Percentiles rank a stretch among this genome's conserved stretches.
phyloP scores from a whole-genome alignment of 1,140 invertebrate genomes.

The Drosophila parabipectinata region DNA sequence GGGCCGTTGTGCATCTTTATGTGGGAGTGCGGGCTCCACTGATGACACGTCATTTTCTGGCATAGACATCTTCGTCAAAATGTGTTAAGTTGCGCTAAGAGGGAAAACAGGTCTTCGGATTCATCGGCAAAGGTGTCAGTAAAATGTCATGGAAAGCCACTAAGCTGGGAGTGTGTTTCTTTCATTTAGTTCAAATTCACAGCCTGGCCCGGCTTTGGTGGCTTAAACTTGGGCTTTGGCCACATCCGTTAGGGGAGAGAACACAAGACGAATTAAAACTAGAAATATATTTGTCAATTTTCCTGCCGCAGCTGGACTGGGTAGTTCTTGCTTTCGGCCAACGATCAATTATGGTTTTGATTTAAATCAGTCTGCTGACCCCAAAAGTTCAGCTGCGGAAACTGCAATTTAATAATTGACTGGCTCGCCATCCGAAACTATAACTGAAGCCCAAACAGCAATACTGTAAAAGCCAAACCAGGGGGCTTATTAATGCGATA shows the following conservation, averaged over 20 bases:
- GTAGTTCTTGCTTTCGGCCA: conserved; percentile 38
- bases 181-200: conserved; percentile 15
- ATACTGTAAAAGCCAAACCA: conserved; percentile 53
- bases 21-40: conserved; percentile 74
- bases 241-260: conserved; percentile 52
- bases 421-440: conserved; percentile 46
- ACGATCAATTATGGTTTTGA: conserved; percentile 82
- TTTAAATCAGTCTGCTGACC: conserved; percentile 83
- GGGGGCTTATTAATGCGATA: conserved; percentile 83
- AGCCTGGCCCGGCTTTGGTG: conserved; percentile 53
- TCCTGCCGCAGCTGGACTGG: background rate
- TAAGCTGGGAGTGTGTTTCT: conserved; percentile 43
- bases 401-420: conserved; percentile 84
- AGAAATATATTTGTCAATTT: conserved; percentile 40
- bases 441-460: conserved; percentile 22
- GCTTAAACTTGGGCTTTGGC: conserved; percentile 42
- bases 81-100: conserved; percentile 70
- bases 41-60: conserved; percentile 78
- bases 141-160: conserved; percentile 80
- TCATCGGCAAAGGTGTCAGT: conserved; percentile 64
- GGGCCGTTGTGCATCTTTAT: conserved; percentile 56
- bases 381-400: conserved; percentile 84
- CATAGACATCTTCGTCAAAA: conserved; percentile 78
- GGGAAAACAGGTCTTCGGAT: conserved; percentile 68
- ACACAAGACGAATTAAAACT: conserved; percentile 4